Percentiles rank a stretch among this genome's conserved stretches.
Conservation (phyloP, 2,888 invertebrate species). For the Monochamus alternatus region DNA sequence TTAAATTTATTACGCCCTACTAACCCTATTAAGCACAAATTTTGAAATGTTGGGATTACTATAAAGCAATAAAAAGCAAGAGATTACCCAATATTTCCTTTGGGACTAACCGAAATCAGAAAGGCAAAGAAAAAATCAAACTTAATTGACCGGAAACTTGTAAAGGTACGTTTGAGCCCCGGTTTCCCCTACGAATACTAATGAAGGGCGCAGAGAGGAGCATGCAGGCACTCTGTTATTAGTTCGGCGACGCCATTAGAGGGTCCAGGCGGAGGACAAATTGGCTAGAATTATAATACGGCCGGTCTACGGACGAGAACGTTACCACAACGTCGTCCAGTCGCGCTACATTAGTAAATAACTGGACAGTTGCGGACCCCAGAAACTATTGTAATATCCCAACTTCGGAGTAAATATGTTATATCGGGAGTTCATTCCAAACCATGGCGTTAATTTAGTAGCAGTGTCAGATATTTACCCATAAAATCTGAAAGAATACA, state of each 20-base stretch:
- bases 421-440: slow-evolving; percentile 17
- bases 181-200: slow-evolving; percentile 25
- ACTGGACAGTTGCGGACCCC: slow-evolving; percentile 55
- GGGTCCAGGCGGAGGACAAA: slow-evolving; percentile 61
- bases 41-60: too few species aligned
- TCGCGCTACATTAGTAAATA: slow-evolving; percentile 56
- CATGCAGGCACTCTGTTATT: slow-evolving; percentile 60
- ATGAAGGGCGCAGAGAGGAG: slow-evolving; percentile 20
- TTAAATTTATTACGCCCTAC: too few species aligned
- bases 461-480: background rate
- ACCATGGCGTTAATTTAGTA: slow-evolving; percentile 17
- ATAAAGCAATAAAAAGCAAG: too few species aligned
- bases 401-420: slow-evolving; percentile 27
- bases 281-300: slow-evolving; percentile 64
- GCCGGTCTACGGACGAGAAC: slow-evolving; percentile 49
- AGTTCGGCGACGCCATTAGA: slow-evolving; percentile 65
- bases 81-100: too few species aligned
- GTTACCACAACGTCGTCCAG: slow-evolving; percentile 54
- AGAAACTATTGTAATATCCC: slow-evolving; percentile 53
- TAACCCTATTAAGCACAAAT: too few species aligned
- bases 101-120: background rate
- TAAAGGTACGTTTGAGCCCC: slow-evolving; percentile 1
- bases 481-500: too few species aligned
- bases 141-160: background rate
- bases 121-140: slow-evolving; percentile 2